phyloP scores from a whole-genome alignment of 2,888 invertebrate genomes.

The Drosophila macrothrix region DNA sequence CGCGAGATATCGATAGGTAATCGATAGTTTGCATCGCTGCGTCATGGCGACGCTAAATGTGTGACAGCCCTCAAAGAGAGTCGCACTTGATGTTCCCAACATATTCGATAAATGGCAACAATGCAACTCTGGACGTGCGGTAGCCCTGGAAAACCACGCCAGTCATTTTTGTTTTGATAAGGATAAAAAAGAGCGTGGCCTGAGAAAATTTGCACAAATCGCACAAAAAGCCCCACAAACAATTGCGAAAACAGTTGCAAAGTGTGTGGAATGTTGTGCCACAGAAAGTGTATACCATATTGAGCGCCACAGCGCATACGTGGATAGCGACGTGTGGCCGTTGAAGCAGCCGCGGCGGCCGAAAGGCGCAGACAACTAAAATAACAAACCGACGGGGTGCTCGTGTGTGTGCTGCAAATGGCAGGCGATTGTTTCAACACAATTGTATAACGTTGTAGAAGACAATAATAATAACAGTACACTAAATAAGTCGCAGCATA shows the following conservation, averaged over 20 bases:
- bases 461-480: constrained; percentile 62
- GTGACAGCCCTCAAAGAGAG: constrained; percentile 39
- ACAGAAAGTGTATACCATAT: constrained; percentile 54
- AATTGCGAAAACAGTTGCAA: constrained; percentile 63
- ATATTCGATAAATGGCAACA: constrained; percentile 41
- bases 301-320: constrained; percentile 65
- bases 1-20: constrained; percentile 3
- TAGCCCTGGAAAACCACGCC: constrained; percentile 77
- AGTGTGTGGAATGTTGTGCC: constrained; percentile 59
- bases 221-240: constrained; percentile 64
- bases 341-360: constrained; percentile 57
- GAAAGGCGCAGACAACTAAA: constrained; percentile 77
- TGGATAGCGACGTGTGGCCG: constrained; percentile 70
- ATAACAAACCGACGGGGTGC: constrained; percentile 74
- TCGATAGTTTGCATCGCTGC: constrained; percentile 12
- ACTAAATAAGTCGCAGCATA: constrained; percentile 33
- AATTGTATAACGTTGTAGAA: constrained; percentile 66
- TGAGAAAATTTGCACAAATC: constrained; percentile 70
- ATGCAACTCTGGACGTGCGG: constrained; percentile 60
- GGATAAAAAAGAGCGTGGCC: constrained; percentile 83
- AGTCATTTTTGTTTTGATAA: constrained; percentile 84
- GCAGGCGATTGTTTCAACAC: constrained; percentile 49
- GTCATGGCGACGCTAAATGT: not conserved
- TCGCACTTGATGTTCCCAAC: constrained; percentile 1
- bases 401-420: constrained; percentile 58